Evolutionary conservation across 2,113 vertebrate genomes (phyloP).

Genomic region (Gopherus flavomarginatus): DNA sequence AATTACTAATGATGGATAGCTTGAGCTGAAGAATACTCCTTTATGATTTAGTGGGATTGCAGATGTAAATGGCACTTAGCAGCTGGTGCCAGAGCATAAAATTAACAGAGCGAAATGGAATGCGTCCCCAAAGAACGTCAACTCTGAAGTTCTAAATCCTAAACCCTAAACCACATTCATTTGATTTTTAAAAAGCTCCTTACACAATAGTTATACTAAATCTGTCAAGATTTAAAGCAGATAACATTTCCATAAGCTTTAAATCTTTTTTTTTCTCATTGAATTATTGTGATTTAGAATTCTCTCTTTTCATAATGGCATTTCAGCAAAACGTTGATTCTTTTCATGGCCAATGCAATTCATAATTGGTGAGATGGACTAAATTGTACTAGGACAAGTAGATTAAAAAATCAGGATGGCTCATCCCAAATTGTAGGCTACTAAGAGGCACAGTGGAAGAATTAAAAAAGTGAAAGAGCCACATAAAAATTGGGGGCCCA

Average conservation of each 20-base stretch:
- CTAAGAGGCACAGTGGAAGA: not conserved
- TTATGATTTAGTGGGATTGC: not conserved
- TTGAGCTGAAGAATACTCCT: not conserved
- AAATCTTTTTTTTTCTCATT: not conserved
- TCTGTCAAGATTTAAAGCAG: fast-evolving
- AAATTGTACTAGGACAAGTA: not conserved
- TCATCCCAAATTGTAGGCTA: not conserved
- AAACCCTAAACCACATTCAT: not conserved
- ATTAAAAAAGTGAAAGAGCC: not conserved
- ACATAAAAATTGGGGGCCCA: not conserved
- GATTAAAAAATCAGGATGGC: not conserved
- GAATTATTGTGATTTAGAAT: not conserved
- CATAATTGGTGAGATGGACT: not conserved
- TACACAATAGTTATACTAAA: not conserved
- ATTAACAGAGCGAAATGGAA: not conserved
- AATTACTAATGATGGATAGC: not conserved
- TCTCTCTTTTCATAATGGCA: not conserved
- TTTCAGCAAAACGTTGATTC: not conserved
- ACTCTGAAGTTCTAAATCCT: not conserved
- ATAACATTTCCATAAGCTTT: not conserved
- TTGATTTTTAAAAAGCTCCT: not conserved
- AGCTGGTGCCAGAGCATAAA: not conserved
- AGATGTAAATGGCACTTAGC: fast-evolving
- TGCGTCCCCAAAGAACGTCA: not conserved
- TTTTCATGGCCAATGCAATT: not conserved